Percentiles rank a stretch among this genome's conserved stretches.
Evolutionary conservation across 2,888 invertebrate genomes (phyloP).

Genomic region (Rosalia funebris): DNA sequence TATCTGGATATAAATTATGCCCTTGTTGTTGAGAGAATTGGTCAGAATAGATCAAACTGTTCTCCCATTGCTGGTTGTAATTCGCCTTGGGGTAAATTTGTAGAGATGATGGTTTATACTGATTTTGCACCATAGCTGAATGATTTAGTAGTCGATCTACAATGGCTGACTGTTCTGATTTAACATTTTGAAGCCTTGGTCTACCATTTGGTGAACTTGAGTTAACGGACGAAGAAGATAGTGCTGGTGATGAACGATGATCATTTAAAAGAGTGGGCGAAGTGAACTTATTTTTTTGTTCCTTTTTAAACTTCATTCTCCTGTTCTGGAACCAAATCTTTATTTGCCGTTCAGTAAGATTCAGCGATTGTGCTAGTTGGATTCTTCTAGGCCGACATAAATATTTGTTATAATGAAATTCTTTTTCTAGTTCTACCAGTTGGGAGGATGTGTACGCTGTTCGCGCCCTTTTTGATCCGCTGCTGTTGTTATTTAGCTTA

Average conservation of each 20-base stretch:
- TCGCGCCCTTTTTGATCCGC: conserved; percentile 73
- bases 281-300: conserved; percentile 58
- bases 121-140: conserved; percentile 44
- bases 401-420: conserved; percentile 80
- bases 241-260: conserved; percentile 54
- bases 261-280: conserved; percentile 47
- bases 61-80: conserved; percentile 29
- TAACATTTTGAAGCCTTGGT: no score
- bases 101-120: conserved; percentile 33
- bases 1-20: conserved; percentile 17
- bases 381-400: conserved; percentile 81
- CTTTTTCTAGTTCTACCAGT: conserved; percentile 81
- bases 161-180: conserved; percentile 55
- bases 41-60: conserved; percentile 11
- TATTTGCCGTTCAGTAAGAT: conserved; percentile 81
- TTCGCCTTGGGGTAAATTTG: not conserved
- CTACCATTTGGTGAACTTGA: not conserved
- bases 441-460: conserved; percentile 86
- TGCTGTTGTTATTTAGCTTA: conserved; percentile 5
- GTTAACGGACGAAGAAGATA: conserved; percentile 19
- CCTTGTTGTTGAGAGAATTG: conserved; percentile 27
- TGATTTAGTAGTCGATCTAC: conserved; percentile 61
- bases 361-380: conserved; percentile 76
- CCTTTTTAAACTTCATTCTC: conserved; percentile 82
- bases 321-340: conserved; percentile 92